phyloP scores from a whole-genome alignment of 2,888 invertebrate species.

The Odiellus spinosus region DNA sequence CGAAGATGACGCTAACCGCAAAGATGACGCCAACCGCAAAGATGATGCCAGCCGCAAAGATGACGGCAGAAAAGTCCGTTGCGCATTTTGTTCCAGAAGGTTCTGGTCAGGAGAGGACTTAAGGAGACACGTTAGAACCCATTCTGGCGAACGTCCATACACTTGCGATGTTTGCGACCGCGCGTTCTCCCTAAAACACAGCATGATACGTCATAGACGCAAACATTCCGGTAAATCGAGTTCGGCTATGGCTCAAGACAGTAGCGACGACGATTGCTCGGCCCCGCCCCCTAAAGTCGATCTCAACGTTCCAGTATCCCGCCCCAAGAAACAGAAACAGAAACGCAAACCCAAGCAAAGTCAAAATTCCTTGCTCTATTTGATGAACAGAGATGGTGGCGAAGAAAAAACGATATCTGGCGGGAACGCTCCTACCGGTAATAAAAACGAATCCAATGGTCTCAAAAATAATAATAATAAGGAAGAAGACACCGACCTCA shows the following conservation, averaged over 20 bases:
- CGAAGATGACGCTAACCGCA: slow-evolving; percentile 9
- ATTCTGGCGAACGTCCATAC: slow-evolving; percentile 80
- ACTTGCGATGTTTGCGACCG: slow-evolving; percentile 76
- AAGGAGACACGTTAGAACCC: slow-evolving; percentile 81
- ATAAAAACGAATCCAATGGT: too few relatives aligned
- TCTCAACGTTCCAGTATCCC: slow-evolving; percentile 3
- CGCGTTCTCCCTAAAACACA: slow-evolving; percentile 80
- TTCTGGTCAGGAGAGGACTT: slow-evolving; percentile 92
- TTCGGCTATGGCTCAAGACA: neutral
- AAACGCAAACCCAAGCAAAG: slow-evolving; percentile 2
- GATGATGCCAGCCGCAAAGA: slow-evolving; percentile 1
- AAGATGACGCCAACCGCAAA: neutral
- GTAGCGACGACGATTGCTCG: neutral
- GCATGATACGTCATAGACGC: slow-evolving; percentile 81
- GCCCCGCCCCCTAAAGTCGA: neutral
- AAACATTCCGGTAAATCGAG: slow-evolving; percentile 42
- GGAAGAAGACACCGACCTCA: slow-evolving; percentile 43
- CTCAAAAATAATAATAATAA: slow-evolving; percentile 3
- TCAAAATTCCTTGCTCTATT: slow-evolving; percentile 8
- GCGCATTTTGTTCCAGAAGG: slow-evolving; percentile 79
- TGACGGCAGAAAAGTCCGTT: slow-evolving; percentile 8
- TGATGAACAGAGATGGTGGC: slow-evolving; percentile 3
- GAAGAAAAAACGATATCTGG: neutral
- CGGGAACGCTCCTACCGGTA: slow-evolving; percentile 3
- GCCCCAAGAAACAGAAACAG: neutral